Evolutionary conservation across 2,113 vertebrate species (phyloP), one percentile per base, ranked within the genome.

Genomic region (Turdus rufiventris): DNA sequence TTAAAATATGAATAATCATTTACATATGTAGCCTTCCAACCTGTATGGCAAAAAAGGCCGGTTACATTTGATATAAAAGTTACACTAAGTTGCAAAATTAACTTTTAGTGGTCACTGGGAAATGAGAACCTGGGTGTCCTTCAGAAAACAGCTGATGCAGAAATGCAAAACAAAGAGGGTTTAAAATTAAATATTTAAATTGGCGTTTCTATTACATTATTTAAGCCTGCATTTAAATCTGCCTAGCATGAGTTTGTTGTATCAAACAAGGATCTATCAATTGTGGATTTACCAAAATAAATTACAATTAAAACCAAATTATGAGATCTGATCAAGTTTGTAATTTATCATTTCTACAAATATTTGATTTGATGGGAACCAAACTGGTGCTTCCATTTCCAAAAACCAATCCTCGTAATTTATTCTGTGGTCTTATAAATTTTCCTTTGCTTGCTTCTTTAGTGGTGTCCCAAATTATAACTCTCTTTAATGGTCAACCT

Each of bases 401-500:
- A 93, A 90, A 90, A 91, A 31, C 85, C 16, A 0, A 80, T 57
- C 82, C 85, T 97, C 61, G 7, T 76, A 5, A 73, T 88, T 93
- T 96, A 91, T 97, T 90, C 75, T 90, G 93, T 90, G 95, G 90
- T 84, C 2, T 2, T 85, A 84, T 24, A 77, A 80, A 94, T 85
- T 93, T 94, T 86, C 75, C 90, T 94, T 93, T 86, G 75, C 79
- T 85, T 61, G 51, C 70, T 94, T 94, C 85, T 96, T 96, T 90
- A 95, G 94, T 92, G 95, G 93, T 83, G 40, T 86, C 53, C 92
- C 73, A 94, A 94, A 96, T 93, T 96, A 76, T n/a, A 94, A 29
- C 53, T 63, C 57, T 91, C 61, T 36, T 36, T 60, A 80, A 80
- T 74, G 88, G 79, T 94, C 88, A 94, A 10, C 93, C 78, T 34